Conservation (phyloP, 2,113 vertebrate species). For the Fukomys damarensis region DNA sequence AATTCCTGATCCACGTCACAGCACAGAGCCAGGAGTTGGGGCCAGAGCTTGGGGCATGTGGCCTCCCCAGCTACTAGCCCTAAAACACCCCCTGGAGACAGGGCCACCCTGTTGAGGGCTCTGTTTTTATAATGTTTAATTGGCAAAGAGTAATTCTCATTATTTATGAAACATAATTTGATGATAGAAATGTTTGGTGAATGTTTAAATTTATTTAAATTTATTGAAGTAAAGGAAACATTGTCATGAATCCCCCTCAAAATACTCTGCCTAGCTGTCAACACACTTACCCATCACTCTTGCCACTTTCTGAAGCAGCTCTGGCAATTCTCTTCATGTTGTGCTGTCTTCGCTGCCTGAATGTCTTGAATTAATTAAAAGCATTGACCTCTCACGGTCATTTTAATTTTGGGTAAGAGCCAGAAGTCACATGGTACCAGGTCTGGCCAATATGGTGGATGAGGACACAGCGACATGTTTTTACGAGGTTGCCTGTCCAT, state of each 20-base stretch:
- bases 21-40: neutral
- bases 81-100: accelerated
- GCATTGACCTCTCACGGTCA: neutral
- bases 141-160: neutral
- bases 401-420: neutral
- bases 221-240: neutral
- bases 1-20: accelerated
- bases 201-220: neutral
- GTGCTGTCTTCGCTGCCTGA: neutral
- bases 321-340: neutral
- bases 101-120: neutral
- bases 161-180: neutral
- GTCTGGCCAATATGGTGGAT: neutral
- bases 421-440: neutral
- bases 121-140: neutral
- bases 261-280: neutral
- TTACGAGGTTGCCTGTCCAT: neutral
- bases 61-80: accelerated
- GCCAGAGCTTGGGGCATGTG: accelerated
- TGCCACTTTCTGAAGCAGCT: neutral
- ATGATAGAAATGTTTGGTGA: neutral
- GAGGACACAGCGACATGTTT: neutral
- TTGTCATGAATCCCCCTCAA: neutral
- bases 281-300: neutral
- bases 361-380: neutral